Base-by-base conservation (phyloP, 2,113 vertebrate species). In the Melanerpes formicivorus region DNA sequence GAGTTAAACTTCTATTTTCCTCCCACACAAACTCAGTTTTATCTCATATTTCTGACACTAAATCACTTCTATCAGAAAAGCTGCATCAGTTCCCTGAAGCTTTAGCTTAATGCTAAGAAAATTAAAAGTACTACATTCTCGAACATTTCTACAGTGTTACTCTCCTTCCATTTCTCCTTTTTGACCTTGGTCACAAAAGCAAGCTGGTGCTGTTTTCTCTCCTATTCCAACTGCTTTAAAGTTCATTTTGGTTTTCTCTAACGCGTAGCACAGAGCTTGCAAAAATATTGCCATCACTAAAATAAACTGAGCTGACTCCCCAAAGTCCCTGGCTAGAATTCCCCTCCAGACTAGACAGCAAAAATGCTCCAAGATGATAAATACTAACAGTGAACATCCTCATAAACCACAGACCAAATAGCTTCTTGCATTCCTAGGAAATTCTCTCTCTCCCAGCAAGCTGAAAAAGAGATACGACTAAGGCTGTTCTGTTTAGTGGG, bases 11-110 rank as follows among this genome's bases (percentile, higher is more conserved):
- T 90, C 27, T 18, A 60, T 80, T 88, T 94, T 55, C 76, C 87
- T 91, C 91, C 84, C 91, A 87, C 93, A 78, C 87, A 93, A 90
- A 75, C 26, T 85, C 71, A 32, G 56, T 88, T 92, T 94, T 92
- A 83, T 72, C 84, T 88, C 82, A 30, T 23, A 88, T 71, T 89
- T 93, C 75, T 94, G 84, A 91, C 82, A 91, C 42, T 92, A 92
- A 88, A 96, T 89, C 76, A 78, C 40, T 92, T 78, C 29, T 91
- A 83, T 75, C 58, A 62, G 23, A 82, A 92, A 90, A 34, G 29
- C 71, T 77, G 40, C 27, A 70, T 48, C 46, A 56, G 42, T 92
- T 91, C 62, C 76, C 87, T 12, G 37, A 94, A 95, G 58, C 65
- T 44, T 62, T 26, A 72, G 46, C 58, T 83, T 87, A 90, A 89